Evolutionary conservation across 2,797 vertebrate species (phyloP), one percentile per base, ranked within the genome.

Genomic region (Hozukius guyotensis): DNA sequence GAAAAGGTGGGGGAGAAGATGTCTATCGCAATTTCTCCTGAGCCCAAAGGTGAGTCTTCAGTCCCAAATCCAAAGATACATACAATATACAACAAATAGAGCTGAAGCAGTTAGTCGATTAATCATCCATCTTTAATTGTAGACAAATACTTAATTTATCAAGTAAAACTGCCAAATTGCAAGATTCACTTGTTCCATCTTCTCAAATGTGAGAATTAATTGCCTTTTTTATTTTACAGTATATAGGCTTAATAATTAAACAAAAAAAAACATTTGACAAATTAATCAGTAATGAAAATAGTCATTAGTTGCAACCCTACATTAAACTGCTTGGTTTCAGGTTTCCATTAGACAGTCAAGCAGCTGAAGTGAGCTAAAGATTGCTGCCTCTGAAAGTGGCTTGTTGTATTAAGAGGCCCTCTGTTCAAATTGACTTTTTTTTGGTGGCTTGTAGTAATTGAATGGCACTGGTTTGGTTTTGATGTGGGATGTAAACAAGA

Each of bases 401-500:
- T 11, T 70, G 57, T 27, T 32, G 66, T 64, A 74, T 77, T n/a
- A 75, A 61, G 25, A 64, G 61, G 22, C 34, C 5, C 11, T 18
- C 2, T 82, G 63, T 65, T 34, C 46, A 78, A 75, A 77, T 77
- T 4, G 34, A 14, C 22, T 53, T 60, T 16, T 42, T 20, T 65
- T 63, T 75, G 20, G 46, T 72, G 75, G 60, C 64, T 72, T 64
- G 27, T 66, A 42, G 53, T 81, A 16, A 68, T 55, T 88, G 53
- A 77, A 32, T 29, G 5, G 10, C 24, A 31, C 53, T 57, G 31
- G 52, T 79, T 77, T 73, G 34, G 32, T 80, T 85, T 60, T 87
- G 64, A 74, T 81, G 83, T 80, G 83, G 63, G 59, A 56, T 72
- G 53, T 87, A 81, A 85, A 89, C 72, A 74, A 62, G 20, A 71